Evolutionary conservation across 2,888 invertebrate genomes (phyloP).

Genomic region (Cinara cedri): DNA sequence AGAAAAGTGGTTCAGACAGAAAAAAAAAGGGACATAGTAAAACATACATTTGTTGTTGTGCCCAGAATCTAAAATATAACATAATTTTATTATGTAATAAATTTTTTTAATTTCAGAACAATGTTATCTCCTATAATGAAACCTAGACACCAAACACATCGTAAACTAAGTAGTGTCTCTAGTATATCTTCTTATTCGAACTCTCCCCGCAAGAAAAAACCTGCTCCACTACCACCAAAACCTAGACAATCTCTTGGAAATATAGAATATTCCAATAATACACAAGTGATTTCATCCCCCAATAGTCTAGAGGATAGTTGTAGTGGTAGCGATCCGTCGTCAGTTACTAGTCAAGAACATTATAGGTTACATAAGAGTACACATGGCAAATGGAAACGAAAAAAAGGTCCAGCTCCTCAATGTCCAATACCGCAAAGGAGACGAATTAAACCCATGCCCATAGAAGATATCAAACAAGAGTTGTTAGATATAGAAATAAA

Average conservation of each 20-base stretch:
- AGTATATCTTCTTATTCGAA: constrained; percentile 50
- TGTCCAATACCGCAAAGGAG: constrained; percentile 73
- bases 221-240: constrained; percentile 73
- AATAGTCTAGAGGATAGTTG: constrained; percentile 56
- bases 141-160: constrained; percentile 42
- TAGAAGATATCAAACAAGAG: constrained; percentile 69
- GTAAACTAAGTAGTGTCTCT: constrained; percentile 48
- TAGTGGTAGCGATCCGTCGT: constrained; percentile 43
- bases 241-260: constrained; percentile 19
- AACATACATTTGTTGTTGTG: too few species aligned
- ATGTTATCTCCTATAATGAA: constrained; percentile 36
- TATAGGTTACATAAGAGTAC: constrained; percentile 67
- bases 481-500: constrained; percentile 83
- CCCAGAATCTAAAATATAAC: background rate
- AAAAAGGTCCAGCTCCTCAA: constrained; percentile 83
- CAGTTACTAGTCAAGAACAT: constrained; percentile 14
- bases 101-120: constrained; percentile 30
- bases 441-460: constrained; percentile 66
- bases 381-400: constrained; percentile 74
- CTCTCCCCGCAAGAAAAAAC: constrained; percentile 70
- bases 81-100: background rate
- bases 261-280: constrained; percentile 7
- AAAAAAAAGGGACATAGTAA: too few species aligned
- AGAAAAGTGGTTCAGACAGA: too few species aligned
- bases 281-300: constrained; percentile 30